phyloP scores from a whole-genome alignment of 2,113 vertebrate genomes.

The Phainopepla nitens region DNA sequence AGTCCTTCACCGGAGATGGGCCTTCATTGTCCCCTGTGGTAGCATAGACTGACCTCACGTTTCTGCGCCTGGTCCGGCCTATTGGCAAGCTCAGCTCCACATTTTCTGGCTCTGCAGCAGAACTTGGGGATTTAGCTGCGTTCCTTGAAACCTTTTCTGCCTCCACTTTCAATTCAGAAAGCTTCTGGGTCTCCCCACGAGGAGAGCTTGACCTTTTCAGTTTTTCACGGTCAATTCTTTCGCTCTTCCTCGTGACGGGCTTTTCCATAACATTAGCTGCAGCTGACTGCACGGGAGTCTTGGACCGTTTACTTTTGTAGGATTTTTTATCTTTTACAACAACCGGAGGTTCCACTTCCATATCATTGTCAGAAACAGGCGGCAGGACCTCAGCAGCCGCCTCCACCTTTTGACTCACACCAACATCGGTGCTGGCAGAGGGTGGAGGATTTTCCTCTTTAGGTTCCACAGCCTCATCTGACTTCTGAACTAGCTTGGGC shows the following conservation, averaged over 20 bases:
- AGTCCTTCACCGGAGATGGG: slow-evolving; percentile 80
- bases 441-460: slow-evolving; percentile 55
- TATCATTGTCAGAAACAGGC: slow-evolving; percentile 72
- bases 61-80: slow-evolving; percentile 88
- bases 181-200: slow-evolving; percentile 84
- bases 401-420: slow-evolving; percentile 66
- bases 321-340: slow-evolving; percentile 80
- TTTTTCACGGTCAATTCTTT: slow-evolving; percentile 93
- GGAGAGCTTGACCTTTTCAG: slow-evolving; percentile 88
- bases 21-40: slow-evolving; percentile 84
- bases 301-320: slow-evolving; percentile 89
- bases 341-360: slow-evolving; percentile 75
- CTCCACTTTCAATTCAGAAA: slow-evolving; percentile 72
- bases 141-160: slow-evolving; percentile 78
- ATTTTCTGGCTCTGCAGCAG: slow-evolving; percentile 78
- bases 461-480: slow-evolving; percentile 57
- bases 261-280: slow-evolving; percentile 73
- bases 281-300: slow-evolving; percentile 70
- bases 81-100: slow-evolving; percentile 82
- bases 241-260: slow-evolving; percentile 90
- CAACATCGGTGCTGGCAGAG: not conserved
- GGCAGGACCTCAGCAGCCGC: slow-evolving; percentile 68
- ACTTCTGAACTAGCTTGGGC: slow-evolving; percentile 67
- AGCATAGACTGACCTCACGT: slow-evolving; percentile 92
- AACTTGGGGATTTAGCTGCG: slow-evolving; percentile 83